A percentile compares a stretch with the other conserved stretches of the same genome.
These are phyloP conservation scores for Bergia puertoricense DNA, from an alignment of 92 coral and sea anemone species.

Conservation along the genomic window DNA sequence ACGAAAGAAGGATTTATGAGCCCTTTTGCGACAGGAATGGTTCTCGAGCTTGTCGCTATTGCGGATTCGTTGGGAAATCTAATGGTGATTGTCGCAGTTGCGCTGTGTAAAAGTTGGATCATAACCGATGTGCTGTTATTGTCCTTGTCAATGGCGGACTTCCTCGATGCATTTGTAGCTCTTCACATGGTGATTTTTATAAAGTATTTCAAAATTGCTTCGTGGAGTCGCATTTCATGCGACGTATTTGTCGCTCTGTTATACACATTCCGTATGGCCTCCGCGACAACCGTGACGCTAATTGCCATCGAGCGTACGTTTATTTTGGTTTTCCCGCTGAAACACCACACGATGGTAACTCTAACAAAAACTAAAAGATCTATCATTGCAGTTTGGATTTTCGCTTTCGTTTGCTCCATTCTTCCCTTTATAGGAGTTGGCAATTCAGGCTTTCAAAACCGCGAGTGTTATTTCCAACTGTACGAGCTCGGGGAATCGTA, in stretches of 20 bases:
- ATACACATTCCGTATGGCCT: conserved; percentile 75
- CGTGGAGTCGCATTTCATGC: conserved; percentile 71
- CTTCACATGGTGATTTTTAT: conserved; percentile 75
- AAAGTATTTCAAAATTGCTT: conserved; percentile 66
- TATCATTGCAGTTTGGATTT: conserved; percentile 68
- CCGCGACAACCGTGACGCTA: conserved; percentile 75
- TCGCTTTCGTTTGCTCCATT: conserved; percentile 57
- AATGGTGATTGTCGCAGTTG: conserved; percentile 68
- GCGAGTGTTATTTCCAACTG: conserved; percentile 64
- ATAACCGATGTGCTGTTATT: conserved; percentile 79
- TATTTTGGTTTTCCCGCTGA: conserved; percentile 61
- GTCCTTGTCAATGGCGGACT: conserved; percentile 85
- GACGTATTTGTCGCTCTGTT: conserved; percentile 56
- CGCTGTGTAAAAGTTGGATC: conserved; percentile 67
- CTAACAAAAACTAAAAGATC: conserved; percentile 48
- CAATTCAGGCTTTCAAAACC: conserved; percentile 60
- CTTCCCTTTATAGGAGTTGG: conserved; percentile 74
- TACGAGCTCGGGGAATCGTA: conserved; percentile 66
- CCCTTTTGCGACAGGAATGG: conserved; percentile 65
- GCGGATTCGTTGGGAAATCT: conserved; percentile 72
- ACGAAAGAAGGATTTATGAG: conserved; percentile 28
- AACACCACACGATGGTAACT: conserved; percentile 70
- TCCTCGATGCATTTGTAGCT: conserved; percentile 76
- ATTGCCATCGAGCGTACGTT: conserved; percentile 79
- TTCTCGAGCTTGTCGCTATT: conserved; percentile 68